A percentile compares a stretch with the other conserved stretches of the same genome.
Evolutionary conservation across 2,797 vertebrate genomes (phyloP).

Genomic region (Huso huso): DNA sequence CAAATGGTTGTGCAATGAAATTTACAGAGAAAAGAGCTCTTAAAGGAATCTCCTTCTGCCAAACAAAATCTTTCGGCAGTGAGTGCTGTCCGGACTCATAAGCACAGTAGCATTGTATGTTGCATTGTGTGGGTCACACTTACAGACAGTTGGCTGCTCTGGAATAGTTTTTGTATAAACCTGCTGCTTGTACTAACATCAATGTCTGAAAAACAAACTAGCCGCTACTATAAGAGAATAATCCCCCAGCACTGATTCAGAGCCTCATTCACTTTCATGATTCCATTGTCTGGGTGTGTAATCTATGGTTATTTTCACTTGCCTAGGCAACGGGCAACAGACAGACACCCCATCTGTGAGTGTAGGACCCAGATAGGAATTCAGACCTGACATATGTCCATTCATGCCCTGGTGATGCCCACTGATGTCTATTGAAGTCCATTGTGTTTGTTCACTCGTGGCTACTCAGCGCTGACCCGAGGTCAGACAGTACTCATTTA

Average conservation of each 20-base stretch:
- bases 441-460: conserved; percentile 17
- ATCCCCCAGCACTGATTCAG: conserved; percentile 47
- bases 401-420: conserved; percentile 44
- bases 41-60: too few relatives aligned
- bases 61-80: background rate
- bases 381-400: conserved; percentile 70
- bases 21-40: too few relatives aligned
- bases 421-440: conserved; percentile 37
- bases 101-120: conserved; percentile 15
- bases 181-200: conserved; percentile 29
- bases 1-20: too few relatives aligned
- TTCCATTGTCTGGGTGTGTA: conserved; percentile 59
- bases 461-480: conserved; percentile 52
- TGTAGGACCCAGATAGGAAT: conserved; percentile 32
- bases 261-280: conserved; percentile 50
- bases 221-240: conserved; percentile 40
- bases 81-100: background rate
- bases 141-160: conserved; percentile 61
- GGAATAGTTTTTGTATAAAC: too few relatives aligned
- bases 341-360: conserved; percentile 4
- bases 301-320: conserved; percentile 53
- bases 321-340: conserved; percentile 44
- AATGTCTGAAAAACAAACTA: conserved; percentile 37
- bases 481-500: conserved; percentile 56
- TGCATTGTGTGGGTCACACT: conserved; percentile 56